Conservation (phyloP, 2,797 vertebrate species). For the Anomalospiza imberbis region DNA sequence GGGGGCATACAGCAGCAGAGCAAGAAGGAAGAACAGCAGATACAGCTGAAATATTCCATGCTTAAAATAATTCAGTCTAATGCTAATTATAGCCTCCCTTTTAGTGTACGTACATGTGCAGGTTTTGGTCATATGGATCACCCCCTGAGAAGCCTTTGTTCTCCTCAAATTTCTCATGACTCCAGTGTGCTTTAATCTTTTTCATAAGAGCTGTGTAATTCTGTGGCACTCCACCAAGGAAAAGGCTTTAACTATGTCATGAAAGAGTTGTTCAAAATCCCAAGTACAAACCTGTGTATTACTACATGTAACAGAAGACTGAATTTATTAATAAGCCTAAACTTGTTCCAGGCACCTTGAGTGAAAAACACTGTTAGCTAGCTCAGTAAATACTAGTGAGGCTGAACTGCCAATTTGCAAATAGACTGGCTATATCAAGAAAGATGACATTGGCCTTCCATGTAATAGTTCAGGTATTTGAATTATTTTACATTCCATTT, state of each 20-base stretch:
- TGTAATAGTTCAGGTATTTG: neutral
- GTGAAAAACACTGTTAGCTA: neutral
- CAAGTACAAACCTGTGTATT: neutral
- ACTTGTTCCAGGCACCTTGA: neutral
- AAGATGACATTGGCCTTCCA: neutral
- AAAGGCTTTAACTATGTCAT: neutral
- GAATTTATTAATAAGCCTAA: constrained; percentile 2
- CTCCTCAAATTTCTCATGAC: neutral
- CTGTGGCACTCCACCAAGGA: neutral
- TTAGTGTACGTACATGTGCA: neutral
- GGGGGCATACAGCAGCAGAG: neutral
- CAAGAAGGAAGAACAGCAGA: neutral
- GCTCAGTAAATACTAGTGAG: neutral
- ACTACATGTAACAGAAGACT: neutral
- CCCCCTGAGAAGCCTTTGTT: neutral
- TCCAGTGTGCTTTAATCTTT: neutral
- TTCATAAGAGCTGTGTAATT: neutral
- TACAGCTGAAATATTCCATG: neutral
- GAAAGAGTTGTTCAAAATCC: neutral
- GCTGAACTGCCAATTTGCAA: neutral
- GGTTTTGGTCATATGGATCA: neutral
- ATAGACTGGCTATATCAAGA: neutral
- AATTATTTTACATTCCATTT: neutral
- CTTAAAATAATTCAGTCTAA: neutral
- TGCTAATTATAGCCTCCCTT: neutral